phyloP scores from a whole-genome alignment of 2,888 invertebrate genomes.

The Cryptocephalus primarius region DNA sequence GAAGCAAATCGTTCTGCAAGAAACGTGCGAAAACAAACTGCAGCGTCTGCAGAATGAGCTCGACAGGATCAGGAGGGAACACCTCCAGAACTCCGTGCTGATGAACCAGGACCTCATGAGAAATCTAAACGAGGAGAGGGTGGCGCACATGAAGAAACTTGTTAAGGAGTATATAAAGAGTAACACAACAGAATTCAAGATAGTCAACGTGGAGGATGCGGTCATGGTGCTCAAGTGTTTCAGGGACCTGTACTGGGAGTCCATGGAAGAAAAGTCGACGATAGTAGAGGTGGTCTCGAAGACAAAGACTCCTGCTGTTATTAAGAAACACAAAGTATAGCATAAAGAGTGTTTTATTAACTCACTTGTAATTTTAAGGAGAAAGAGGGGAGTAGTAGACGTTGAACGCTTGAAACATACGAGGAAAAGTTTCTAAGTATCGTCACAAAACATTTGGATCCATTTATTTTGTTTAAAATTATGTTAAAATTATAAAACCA shows the following conservation, averaged over 20 bases:
- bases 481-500: too few species aligned
- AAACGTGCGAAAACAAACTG: neutral
- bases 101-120: constrained; percentile 26
- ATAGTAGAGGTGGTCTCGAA: neutral
- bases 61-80: constrained; percentile 24
- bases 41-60: constrained; percentile 21
- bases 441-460: too few species aligned
- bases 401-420: too few species aligned
- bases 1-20: constrained; percentile 4
- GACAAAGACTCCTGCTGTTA: too few species aligned
- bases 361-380: too few species aligned
- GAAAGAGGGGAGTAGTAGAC: too few species aligned
- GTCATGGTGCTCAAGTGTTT: constrained; percentile 29
- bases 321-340: too few species aligned
- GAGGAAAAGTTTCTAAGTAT: too few species aligned
- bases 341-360: too few species aligned
- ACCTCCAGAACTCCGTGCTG: constrained; percentile 30
- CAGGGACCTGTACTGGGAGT: constrained; percentile 22
- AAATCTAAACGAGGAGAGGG: constrained; percentile 28
- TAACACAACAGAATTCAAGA: constrained; percentile 28
- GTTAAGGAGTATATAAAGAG: constrained; percentile 31
- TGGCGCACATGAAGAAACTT: constrained; percentile 28
- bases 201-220: constrained; percentile 32
- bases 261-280: neutral
- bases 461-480: too few species aligned